Base-by-base conservation (phyloP, 2,888 invertebrate species). In the Sesia apiformis region DNA sequence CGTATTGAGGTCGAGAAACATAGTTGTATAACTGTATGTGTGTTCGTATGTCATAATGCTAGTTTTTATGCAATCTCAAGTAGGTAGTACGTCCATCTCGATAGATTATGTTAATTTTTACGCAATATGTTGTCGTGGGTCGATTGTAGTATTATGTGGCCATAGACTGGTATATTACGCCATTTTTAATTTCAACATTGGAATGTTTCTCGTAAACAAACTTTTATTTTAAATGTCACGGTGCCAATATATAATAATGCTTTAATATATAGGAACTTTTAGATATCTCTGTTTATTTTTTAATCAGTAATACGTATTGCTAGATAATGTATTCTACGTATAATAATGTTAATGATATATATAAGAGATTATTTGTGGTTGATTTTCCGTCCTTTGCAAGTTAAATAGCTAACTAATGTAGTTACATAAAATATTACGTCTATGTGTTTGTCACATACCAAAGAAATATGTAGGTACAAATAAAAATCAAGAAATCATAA, bases 391-490 rank as follows among this genome's bases (percentile, higher is more conserved):
- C 50, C 50, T 50, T 50, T 50, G 38, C 50, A 50, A 49, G 38
- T 5, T 4, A 38, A 50, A 23, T 23, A 23, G 23, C 23, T 42
- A 42, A 42, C 5, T 42, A 6, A 42, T 42, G 1, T 42, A 6
- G 5, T 42, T 42, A 42, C 7, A 42, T 5, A 42, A 5, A 42
- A 5, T 42, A 7, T 42, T 23, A 23, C 23, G 23, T 23, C 23
- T 23, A 23, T 23, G 23, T 38, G 8, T 49, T 63, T 63, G 65
- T 67, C 66, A 66, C 75, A 78, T 79, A 78, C 85, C 85, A 85
- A 87, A 87, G 87, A 87, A 63, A 75, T 72, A 70, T 78, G 69
- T 78, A 74, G 74, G 80, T 81, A 83, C 80, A 83, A 78, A 81
- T 67, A 63, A 63, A 61, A 63, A 63, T 67, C 67, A 71, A 70